These are phyloP conservation scores for Crematogaster levior DNA, from an alignment of 2,888 invertebrate genomes.

Conservation along the genomic window DNA sequence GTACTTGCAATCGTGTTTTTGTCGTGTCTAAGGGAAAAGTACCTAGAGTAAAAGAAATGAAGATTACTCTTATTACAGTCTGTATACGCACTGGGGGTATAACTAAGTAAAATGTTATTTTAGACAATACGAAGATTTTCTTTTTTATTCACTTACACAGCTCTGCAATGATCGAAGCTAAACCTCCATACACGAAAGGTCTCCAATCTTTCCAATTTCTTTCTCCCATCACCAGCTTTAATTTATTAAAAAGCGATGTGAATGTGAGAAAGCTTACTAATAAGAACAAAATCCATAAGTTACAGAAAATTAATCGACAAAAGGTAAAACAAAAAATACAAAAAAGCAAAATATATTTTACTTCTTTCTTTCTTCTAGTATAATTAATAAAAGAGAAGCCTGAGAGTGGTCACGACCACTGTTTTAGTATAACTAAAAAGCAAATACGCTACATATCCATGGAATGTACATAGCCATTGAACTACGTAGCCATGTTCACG, in stretches of 20 bases:
- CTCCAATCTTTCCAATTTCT: slow-evolving; percentile 96
- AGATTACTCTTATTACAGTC: slow-evolving; percentile 5
- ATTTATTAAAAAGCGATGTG: slow-evolving; percentile 1
- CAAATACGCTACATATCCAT: no score
- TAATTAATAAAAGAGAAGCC: no score
- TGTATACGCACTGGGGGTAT: not conserved
- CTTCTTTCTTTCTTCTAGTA: not conserved
- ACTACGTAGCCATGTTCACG: no score
- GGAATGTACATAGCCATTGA: no score
- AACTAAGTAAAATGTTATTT: not conserved
- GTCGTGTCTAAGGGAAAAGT: slow-evolving; percentile 99
- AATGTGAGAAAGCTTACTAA: not conserved
- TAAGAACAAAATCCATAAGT: not conserved
- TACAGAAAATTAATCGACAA: not conserved
- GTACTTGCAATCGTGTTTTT: slow-evolving; percentile 97
- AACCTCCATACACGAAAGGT: slow-evolving; percentile 97
- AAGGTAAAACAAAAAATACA: not conserved
- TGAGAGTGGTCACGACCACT: no score
- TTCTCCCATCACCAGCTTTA: slow-evolving; percentile 89
- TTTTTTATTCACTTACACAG: slow-evolving; percentile 89
- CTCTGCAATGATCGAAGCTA: slow-evolving; percentile 97
- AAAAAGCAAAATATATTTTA: not conserved
- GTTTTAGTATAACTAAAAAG: no score
- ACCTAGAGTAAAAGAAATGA: slow-evolving; percentile 86
- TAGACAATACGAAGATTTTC: slow-evolving; percentile 51